Base-by-base conservation (phyloP, 2,797 vertebrate genomes). In the Enoplosus armatus region DNA sequence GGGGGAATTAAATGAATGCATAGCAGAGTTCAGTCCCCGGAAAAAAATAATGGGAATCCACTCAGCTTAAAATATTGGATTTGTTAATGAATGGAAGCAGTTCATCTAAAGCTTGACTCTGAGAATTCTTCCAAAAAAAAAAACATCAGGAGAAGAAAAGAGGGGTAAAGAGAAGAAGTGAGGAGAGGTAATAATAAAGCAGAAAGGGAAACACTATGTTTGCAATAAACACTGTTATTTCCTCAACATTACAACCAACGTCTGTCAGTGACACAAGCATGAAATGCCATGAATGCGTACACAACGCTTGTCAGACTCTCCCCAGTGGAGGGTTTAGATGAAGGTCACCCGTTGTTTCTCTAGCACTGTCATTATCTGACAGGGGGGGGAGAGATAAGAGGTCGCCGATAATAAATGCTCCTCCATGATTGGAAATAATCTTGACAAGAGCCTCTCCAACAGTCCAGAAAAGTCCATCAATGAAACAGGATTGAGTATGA, bases 1-100 rank as follows among this genome's bases (percentile, higher is more conserved):
- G 88, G 83, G 84, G 85, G 92, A 93, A 85, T 92, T 91, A 90
- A 92, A 93, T 91, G 87, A 91, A 91, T 77, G 87, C 79, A 74
- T 47, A 64, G 84, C 83, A 88, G 92, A 87, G 91, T 92, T 90
- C 88, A 71, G 79, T 86, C 82, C 87, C 33, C 1, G 68, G 87
- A 87, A 85, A 69, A 87, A 91, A 90, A 91, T 88, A 88, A 92
- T 90, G 76, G 83, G 79, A 92, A 88, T 85, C 82, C 29, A 77
- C 64, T 69, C 68, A 27, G 63, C 75, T 86, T 88, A 75, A 90
- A 90, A 86, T 86, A 88, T 89, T 85, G 86, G 80, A 83, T 88
- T 90, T 88, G 85, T 83, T 90, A 84, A 90, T 78, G 89, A 90
- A 90, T 85, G 85, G 72, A 82, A 77, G 80, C 73, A 43, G 80